A percentile compares a stretch with the other conserved stretches of the same genome.
phyloP scores from a whole-genome alignment of 1,140 invertebrate species.

The Papilio aristodemus region DNA sequence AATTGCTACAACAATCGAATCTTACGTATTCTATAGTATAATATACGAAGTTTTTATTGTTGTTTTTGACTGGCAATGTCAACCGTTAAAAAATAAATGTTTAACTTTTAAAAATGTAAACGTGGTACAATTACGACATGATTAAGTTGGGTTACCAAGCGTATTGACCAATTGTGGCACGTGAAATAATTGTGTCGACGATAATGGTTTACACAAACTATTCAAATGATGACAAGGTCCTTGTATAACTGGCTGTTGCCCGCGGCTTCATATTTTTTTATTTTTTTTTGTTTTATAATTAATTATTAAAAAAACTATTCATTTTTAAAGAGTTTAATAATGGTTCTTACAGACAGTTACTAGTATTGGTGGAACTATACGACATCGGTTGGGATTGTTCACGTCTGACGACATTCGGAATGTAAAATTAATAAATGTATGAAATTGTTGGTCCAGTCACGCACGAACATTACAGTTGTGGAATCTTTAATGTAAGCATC shows the following conservation, averaged over 20 bases:
- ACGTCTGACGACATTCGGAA: background rate
- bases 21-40: background rate
- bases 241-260: background rate
- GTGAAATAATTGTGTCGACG: background rate
- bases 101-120: slow-evolving; percentile 1
- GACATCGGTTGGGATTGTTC: background rate
- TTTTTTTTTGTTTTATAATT: no score
- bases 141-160: background rate
- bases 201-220: background rate
- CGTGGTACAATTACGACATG: background rate
- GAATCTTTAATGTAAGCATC: slow-evolving; percentile 17
- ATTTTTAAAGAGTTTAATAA: background rate
- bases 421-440: slow-evolving; percentile 8
- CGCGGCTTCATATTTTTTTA: no score
- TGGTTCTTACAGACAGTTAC: background rate
- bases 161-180: background rate
- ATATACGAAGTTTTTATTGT: background rate
- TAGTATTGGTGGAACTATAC: background rate
- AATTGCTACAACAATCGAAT: background rate
- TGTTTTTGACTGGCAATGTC: background rate
- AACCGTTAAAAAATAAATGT: background rate
- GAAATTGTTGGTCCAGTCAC: slow-evolving; percentile 13
- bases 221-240: background rate
- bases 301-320: no score
- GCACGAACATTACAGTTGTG: slow-evolving; percentile 9